Evolutionary conservation across 2,797 vertebrate species (phyloP), one percentile per base, ranked within the genome.

Genomic region (Cryptoblepharus egeriae): DNA sequence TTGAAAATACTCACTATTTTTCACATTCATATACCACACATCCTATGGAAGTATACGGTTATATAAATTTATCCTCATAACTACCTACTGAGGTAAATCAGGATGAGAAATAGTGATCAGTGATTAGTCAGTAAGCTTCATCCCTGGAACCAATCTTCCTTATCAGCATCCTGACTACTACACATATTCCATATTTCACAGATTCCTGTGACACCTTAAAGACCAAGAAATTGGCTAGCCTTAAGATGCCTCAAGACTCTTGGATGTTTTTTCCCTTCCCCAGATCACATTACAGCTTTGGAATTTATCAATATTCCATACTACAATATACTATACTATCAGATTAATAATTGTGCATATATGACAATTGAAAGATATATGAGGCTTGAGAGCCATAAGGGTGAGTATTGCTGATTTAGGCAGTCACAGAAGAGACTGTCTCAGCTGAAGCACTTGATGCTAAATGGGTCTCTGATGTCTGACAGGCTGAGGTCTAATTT

Each of bases 401-500:
- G 61, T 85, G 87, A 55, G 1, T 22, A 83, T 84, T 80, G 1
- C 73, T 77, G 68, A 86, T 88, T 85, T 83, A 84, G 80, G 82
- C 75, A 85, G 81, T 1, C 1, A 83, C 68, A 86, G 32, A 87
- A 0, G 0, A 63, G 81, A 69, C 65, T 3, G 1, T 18, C 82
- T 90, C 82, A 84, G 78, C 73, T 0, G 0, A 90, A 85, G 75
- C 85, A 75, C 80, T 89, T 85, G 32, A 65, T 91, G 88, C 88
- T 75, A 92, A 93, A 90, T 61, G 70, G 80, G 52, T 85, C 64
- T 87, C 86, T 92, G 84, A 91, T 89, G 80, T 79, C 88, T 92
- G 0, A 67, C 85, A 76, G 84, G 81, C 89, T 87, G 89, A 89
- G 84, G 84, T 92, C 89, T 94, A 88, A 93, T 92, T 93, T 88